Evolutionary conservation across 2,113 vertebrate species (phyloP), one percentile per base, ranked within the genome.

Genomic region (Cavia aperea): DNA sequence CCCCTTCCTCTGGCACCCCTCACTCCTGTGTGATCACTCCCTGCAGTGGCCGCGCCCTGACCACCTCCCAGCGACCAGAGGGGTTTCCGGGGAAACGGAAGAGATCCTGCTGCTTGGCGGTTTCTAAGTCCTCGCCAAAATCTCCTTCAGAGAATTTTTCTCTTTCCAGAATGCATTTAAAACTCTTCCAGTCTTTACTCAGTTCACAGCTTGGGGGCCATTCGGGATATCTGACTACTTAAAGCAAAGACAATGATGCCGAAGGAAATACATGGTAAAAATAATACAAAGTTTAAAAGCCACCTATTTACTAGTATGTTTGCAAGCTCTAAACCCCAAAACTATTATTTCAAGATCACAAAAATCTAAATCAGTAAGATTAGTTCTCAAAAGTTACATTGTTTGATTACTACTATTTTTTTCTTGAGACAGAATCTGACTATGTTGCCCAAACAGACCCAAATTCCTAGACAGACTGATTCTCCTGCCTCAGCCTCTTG

Each of bases 321-420:
- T 68, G 60, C 15, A 81, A 62, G 2, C 2, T 68, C 0, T 29
- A 63, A 14, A 4, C 8, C n/a, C 26, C 7, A 77, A 88, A 72
- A 19, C 8, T 7, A 15, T 83, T 63, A 18, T 1, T 9, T 10
- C 1, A 3, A 66, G 79, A 62, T 88, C 8, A 63, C 73, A 54
- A 73, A 12, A 78, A 58, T 87, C 26, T 73, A 51, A 33, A 36
- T 89, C 16, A 66, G 8, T 26, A 87, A 70, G 51, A 43, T 60
- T 88, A 79, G 0, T 29, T 88, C 9, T 88, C 75, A 60, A 51
- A 85, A 19, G 70, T 87, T 68, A 88, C 81, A 81, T 72, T 90
- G 43, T 66, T 88, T 88, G 29, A 68, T 39, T 36, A 66, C 12
- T 68, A 54, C 12, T 33, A 33, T 56, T 46, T n/a, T 83, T 62